Base-by-base conservation (phyloP, 2,888 invertebrate genomes). In the Ophion ellenae region DNA sequence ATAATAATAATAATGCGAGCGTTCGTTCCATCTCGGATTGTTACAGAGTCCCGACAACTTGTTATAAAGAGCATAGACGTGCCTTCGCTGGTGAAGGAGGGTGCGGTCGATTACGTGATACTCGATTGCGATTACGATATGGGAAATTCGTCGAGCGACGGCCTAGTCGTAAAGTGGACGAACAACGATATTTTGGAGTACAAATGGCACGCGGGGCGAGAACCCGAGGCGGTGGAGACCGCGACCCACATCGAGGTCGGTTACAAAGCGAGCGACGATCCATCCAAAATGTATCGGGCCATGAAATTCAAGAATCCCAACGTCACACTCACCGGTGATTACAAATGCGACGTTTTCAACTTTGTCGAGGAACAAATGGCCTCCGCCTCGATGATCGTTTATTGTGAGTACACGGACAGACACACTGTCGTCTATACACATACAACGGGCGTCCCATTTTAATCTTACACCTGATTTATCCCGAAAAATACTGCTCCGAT, bases 281-380 rank as follows among this genome's bases (percentile, higher is more conserved):
- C 92, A 9, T 89, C 90, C 74, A 94, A 94, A 32, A 94, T 94
- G 94, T 94, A 94, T 88, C 93, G 95, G 85, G 96, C 96, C 36
- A 94, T 96, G 90, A 95, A 95, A 90, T 95, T 96, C 88, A 92
- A 95, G 69, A 94, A 94, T 81, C 95, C 95, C 59, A 94, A 94
- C 53, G 93, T 94, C 59, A 94, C 95, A 64, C 92, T 95, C 67
- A 94, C 95, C 1, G 96, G 96, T 45, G 94, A 95, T 87, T 96
- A 96, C 91, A 95, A 94, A 45, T 96, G 96, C 91, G 94, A 94
- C 88, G 95, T 96, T 77, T 95, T 95, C 81, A 95, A 95, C 66
- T 94, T 92, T 87, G 89, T 89, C 57, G 93, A 92, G 77, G 95
- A 96, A 89, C 94, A 92, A 59, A 90, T 90, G 2, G 94, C 94